Conservation (phyloP, 2,113 vertebrate genomes). For the Psettodes erumei region DNA sequence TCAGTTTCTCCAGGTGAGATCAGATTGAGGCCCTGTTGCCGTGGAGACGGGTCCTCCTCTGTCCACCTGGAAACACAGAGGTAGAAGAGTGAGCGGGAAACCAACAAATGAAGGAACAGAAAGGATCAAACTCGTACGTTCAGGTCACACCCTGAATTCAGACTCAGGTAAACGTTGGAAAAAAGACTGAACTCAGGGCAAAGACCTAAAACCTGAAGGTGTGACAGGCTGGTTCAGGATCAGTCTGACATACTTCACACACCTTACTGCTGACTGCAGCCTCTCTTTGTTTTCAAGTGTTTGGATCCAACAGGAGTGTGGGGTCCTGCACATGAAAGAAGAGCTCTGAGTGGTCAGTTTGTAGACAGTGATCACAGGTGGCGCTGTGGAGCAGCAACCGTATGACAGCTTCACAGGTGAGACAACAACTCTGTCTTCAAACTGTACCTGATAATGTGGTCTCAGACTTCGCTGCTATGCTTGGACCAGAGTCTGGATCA, state of each 20-base stretch:
- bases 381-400: no score
- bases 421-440: neutral
- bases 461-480: neutral
- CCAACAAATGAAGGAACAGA: neutral
- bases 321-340: constrained; percentile 16
- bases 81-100: neutral
- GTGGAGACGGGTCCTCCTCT: constrained; percentile 4
- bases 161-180: neutral
- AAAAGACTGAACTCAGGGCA: neutral
- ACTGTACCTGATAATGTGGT: neutral
- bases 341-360: neutral
- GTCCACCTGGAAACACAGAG: constrained; percentile 15
- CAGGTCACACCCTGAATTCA: neutral
- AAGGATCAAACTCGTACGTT: no score
- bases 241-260: neutral
- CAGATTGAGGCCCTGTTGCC: constrained; percentile 3
- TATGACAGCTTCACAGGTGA: no score
- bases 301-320: neutral
- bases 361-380: neutral
- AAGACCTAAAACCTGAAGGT: neutral
- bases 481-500: neutral
- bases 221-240: no score
- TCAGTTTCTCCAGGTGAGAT: neutral
- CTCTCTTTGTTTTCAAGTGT: neutral
- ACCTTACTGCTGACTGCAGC: constrained; percentile 28